Percentiles rank a stretch among this genome's conserved stretches.
Evolutionary conservation across 2,888 invertebrate species (phyloP).

Genomic region (Agonopterix arenella): DNA sequence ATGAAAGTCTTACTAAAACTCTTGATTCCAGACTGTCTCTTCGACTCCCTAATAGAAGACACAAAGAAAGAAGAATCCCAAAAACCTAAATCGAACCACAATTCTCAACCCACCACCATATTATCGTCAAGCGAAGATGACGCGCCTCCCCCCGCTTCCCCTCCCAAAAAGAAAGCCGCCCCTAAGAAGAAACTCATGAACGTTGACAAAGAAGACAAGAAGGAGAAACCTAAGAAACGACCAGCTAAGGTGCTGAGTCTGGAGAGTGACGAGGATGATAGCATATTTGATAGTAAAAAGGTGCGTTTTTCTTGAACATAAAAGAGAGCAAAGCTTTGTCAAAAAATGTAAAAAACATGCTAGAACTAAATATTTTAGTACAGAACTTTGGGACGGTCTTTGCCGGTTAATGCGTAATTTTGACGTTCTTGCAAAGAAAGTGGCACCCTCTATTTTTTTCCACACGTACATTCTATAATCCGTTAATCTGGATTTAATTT

Average conservation of each 20-base stretch:
- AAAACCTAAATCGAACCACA: constrained; percentile 20
- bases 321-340: too few species aligned
- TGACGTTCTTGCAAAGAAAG: too few species aligned
- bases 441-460: too few species aligned
- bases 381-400: too few species aligned
- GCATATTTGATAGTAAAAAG: constrained; percentile 70
- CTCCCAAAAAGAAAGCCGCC: constrained; percentile 48
- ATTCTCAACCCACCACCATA: constrained; percentile 14
- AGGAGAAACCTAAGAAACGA: constrained; percentile 58
- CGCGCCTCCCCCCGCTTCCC: constrained; percentile 18
- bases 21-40: constrained; percentile 61
- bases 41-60: constrained; percentile 70
- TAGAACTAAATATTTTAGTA: too few species aligned
- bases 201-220: constrained; percentile 31
- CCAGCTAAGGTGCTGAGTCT: constrained; percentile 48
- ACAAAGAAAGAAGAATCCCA: constrained; percentile 48
- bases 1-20: too few species aligned
- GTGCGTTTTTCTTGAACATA: constrained; percentile 21
- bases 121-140: constrained; percentile 47
- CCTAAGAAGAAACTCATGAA: constrained; percentile 51
- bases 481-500: too few species aligned
- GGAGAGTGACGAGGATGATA: constrained; percentile 57
- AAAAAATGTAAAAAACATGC: too few species aligned
- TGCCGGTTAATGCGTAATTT: too few species aligned
- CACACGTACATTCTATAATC: too few species aligned